Evolutionary conservation across 2,797 vertebrate genomes (phyloP).

Genomic region (Chrysocyon brachyurus): DNA sequence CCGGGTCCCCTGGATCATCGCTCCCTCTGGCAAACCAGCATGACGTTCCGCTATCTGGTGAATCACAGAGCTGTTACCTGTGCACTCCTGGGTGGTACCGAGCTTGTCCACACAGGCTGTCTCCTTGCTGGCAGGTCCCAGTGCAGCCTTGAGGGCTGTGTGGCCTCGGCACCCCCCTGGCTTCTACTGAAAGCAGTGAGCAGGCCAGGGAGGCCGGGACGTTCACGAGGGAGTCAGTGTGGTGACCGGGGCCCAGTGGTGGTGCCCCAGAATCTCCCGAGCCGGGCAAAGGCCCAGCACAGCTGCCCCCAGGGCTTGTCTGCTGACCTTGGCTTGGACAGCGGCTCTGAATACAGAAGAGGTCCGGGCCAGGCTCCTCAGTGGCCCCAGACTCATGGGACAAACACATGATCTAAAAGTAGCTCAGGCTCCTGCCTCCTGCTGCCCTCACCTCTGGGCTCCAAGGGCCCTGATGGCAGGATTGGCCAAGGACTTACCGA

Average conservation of each 20-base stretch:
- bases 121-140: not conserved
- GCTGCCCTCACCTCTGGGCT: not conserved
- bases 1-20: not conserved
- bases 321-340: not conserved
- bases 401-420: not conserved
- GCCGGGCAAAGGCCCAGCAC: not conserved
- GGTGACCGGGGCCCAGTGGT: no score
- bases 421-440: not conserved
- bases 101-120: not conserved
- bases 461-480: not conserved
- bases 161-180: not conserved
- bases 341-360: not conserved
- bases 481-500: not conserved
- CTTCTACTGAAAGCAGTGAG: not conserved
- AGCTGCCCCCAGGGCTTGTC: not conserved
- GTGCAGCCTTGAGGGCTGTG: rapidly evolving
- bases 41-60: not conserved
- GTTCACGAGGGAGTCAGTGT: not conserved
- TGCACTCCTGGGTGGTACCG: not conserved
- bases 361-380: not conserved
- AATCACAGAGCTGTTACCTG: not conserved
- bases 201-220: not conserved
- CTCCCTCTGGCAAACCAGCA: not conserved
- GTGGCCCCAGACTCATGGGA: not conserved
- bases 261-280: not conserved